Conservation (phyloP, 2,797 vertebrate genomes). For the Taeniopygia guttata region DNA sequence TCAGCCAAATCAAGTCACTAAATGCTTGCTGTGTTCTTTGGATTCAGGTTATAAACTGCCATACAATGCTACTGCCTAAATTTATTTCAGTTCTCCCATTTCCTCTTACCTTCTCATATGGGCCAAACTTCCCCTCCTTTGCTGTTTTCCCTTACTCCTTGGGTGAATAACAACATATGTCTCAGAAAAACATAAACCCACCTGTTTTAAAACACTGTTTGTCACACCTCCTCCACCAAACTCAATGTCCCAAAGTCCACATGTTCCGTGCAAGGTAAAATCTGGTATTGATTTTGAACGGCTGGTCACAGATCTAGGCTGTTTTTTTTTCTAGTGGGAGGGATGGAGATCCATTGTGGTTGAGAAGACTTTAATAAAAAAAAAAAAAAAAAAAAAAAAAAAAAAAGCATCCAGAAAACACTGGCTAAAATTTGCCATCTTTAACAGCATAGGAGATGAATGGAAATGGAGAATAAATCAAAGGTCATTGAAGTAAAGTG, state of each 20-base stretch:
- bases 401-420: background rate
- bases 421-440: background rate
- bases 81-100: conserved; percentile 5
- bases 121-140: background rate
- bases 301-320: background rate
- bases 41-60: conserved; percentile 49
- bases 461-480: background rate
- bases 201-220: background rate
- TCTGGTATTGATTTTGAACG: background rate
- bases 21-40: conserved; percentile 47
- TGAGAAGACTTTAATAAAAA: background rate
- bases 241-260: background rate
- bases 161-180: background rate
- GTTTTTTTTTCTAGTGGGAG: background rate
- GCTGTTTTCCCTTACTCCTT: background rate
- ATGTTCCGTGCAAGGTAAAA: background rate
- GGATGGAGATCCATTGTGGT: background rate
- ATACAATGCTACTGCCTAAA: conserved; percentile 2
- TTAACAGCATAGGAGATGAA: background rate
- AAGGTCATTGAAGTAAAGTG: background rate
- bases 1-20: conserved; percentile 48
- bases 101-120: background rate
- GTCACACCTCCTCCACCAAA: background rate
- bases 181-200: background rate
- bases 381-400: background rate